Evolutionary conservation across 2,888 invertebrate genomes (phyloP).

Genomic region (Perizoma affinitatum): DNA sequence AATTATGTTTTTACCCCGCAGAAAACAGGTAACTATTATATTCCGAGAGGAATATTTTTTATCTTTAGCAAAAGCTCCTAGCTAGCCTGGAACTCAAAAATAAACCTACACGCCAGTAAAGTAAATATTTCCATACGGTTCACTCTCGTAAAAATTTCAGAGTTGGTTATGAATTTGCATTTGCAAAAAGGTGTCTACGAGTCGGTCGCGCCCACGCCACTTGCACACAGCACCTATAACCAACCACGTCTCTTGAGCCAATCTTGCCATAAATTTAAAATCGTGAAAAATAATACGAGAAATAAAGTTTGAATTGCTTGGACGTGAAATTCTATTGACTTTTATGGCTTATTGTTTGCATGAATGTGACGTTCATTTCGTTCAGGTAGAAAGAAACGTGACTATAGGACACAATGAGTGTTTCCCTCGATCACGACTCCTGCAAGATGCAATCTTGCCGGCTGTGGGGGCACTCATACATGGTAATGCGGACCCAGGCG

Average conservation of each 20-base stretch:
- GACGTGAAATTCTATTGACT: slow-evolving; percentile 54
- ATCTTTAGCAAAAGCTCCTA: slow-evolving; percentile 47
- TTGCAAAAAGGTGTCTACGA: slow-evolving; percentile 49
- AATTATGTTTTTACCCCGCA: slow-evolving; percentile 35
- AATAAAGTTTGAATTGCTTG: slow-evolving; percentile 46
- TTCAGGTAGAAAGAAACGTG: slow-evolving; percentile 74
- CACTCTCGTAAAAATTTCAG: slow-evolving; percentile 61
- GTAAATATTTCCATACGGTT: slow-evolving; percentile 60
- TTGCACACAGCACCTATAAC: slow-evolving; percentile 53
- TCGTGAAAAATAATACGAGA: slow-evolving; percentile 46
- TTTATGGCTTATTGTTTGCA: slow-evolving; percentile 68
- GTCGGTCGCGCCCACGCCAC: slow-evolving; percentile 56
- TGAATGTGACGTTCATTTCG: slow-evolving; percentile 53
- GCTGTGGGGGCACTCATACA: slow-evolving; percentile 57
- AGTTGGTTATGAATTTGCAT: slow-evolving; percentile 65
- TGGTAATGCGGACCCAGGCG: slow-evolving; percentile 51
- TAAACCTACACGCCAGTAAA: slow-evolving; percentile 50
- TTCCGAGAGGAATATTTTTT: slow-evolving; percentile 46
- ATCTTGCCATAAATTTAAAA: slow-evolving; percentile 36
- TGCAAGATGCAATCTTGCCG: slow-evolving; percentile 60
- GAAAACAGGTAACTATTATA: slow-evolving; percentile 27
- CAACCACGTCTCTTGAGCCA: slow-evolving; percentile 42
- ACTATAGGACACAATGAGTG: slow-evolving; percentile 59
- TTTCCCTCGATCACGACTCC: slow-evolving; percentile 70
- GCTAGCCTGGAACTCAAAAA: slow-evolving; percentile 44